Evolutionary conservation across 1,140 invertebrate genomes (phyloP).

Genomic region (Musca domestica): DNA sequence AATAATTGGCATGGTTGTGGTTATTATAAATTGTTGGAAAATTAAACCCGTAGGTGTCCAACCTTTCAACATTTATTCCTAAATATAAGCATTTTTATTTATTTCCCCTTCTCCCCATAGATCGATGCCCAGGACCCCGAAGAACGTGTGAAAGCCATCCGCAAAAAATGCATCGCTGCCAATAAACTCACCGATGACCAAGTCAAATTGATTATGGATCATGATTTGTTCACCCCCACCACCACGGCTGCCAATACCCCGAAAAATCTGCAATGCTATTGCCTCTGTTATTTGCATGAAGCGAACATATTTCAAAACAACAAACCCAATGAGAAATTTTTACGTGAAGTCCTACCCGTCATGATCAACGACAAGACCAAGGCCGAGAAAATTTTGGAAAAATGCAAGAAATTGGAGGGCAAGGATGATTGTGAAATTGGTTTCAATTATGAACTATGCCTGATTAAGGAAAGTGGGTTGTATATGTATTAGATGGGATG

Average conservation of each 20-base stretch:
- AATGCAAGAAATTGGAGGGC: conserved; percentile 35
- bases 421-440: conserved; percentile 40
- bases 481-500: neutral
- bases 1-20: no score
- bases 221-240: neutral
- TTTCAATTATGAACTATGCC: conserved; percentile 26
- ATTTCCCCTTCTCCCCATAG: no score
- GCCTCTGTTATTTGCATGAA: conserved; percentile 15
- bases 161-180: neutral
- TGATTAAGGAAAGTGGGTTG: neutral
- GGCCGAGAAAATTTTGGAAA: conserved; percentile 1
- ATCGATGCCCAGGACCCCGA: no score
- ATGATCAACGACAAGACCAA: conserved; percentile 14
- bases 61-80: no score
- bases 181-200: neutral
- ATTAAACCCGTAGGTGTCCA: no score
- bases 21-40: no score
- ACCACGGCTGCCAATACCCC: neutral
- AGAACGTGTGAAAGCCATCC: no score
- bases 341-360: neutral
- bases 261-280: conserved; percentile 19
- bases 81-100: no score
- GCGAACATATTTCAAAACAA: neutral
- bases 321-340: neutral
- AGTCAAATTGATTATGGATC: neutral